phyloP scores from a whole-genome alignment of 2,113 vertebrate genomes.

The Psittacula cyanocephala region DNA sequence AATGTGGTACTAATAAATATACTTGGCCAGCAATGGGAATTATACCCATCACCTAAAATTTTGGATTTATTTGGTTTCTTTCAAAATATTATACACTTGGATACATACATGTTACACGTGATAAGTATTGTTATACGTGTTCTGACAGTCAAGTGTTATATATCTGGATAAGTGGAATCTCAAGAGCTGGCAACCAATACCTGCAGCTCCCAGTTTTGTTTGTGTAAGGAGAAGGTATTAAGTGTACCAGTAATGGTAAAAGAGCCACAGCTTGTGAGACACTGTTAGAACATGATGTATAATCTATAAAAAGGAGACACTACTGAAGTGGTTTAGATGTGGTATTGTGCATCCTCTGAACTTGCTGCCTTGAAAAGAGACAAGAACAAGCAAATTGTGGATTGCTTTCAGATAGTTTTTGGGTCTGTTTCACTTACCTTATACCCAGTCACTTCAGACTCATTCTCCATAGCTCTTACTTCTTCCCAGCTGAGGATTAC shows the following conservation, averaged over 20 bases:
- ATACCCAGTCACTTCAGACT: constrained; percentile 93
- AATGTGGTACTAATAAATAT: neutral
- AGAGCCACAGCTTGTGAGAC: neutral
- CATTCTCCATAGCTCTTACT: constrained; percentile 89
- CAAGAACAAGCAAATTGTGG: neutral
- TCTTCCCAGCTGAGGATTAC: constrained; percentile 91
- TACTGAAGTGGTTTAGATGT: neutral
- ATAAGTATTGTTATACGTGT: neutral
- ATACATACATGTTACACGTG: neutral
- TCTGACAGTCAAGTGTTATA: neutral
- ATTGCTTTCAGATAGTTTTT: neutral
- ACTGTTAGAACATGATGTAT: neutral
- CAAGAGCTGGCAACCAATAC: neutral
- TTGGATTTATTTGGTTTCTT: neutral
- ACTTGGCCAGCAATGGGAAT: neutral
- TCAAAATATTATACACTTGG: neutral
- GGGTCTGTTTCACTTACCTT: constrained; percentile 76
- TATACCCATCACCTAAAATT: neutral
- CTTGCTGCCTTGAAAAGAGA: neutral
- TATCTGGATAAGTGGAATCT: neutral
- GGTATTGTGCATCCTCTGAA: neutral
- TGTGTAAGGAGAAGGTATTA: neutral
- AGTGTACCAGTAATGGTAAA: neutral
- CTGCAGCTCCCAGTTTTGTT: neutral
- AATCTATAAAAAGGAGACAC: neutral